A percentile compares a stretch with the other conserved stretches of the same genome.
These are phyloP conservation scores for Antitype chi DNA, from an alignment of 2,888 invertebrate species.

Conservation along the genomic window DNA sequence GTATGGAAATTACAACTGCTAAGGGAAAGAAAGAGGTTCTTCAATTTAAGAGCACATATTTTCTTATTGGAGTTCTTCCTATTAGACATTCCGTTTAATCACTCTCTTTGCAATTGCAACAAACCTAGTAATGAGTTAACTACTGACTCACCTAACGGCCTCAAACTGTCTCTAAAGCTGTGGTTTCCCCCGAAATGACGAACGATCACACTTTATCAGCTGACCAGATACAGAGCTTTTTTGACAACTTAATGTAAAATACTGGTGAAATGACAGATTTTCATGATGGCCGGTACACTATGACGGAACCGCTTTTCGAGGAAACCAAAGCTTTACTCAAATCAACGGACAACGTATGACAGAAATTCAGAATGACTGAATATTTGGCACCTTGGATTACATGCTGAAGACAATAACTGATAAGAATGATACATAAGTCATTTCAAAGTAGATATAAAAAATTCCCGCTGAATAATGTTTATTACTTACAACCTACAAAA, in stretches of 20 bases:
- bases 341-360: background rate
- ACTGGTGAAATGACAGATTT: background rate
- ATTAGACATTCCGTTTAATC: background rate
- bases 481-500: slow-evolving; percentile 2
- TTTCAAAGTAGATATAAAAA: background rate
- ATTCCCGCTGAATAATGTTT: background rate
- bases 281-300: background rate
- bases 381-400: background rate
- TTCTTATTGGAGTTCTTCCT: background rate
- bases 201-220: background rate
- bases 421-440: background rate
- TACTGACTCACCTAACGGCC: background rate
- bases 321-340: background rate
- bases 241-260: background rate
- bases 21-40: background rate
- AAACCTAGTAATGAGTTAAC: too few species aligned
- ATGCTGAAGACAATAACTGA: background rate
- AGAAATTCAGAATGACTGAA: background rate
- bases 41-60: background rate
- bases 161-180: background rate
- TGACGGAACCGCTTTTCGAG: background rate
- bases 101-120: background rate
- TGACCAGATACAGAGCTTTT: background rate
- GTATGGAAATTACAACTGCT: background rate
- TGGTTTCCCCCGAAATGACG: background rate